phyloP scores from a whole-genome alignment of 2,888 invertebrate genomes.

The Penaeus monodon region DNA sequence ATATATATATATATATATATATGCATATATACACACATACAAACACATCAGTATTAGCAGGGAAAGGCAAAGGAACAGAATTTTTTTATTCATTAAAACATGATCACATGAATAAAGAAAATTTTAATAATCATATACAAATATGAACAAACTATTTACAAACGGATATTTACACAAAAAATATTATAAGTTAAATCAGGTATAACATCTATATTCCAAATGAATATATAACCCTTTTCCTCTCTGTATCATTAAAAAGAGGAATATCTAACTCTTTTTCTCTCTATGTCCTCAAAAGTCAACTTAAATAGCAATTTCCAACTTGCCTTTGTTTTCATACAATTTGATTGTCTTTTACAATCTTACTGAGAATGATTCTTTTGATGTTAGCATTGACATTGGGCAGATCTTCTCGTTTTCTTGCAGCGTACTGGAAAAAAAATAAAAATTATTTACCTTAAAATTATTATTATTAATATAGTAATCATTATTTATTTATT shows the following conservation, averaged over 20 bases:
- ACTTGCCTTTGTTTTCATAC: neutral
- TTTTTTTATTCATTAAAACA: no score
- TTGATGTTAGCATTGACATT: conserved; percentile 88
- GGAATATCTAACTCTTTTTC: neutral
- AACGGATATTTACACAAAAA: no score
- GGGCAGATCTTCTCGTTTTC: conserved; percentile 77
- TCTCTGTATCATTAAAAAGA: neutral
- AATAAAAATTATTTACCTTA: neutral
- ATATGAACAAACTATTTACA: no score
- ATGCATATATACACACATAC: neutral
- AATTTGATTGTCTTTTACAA: neutral
- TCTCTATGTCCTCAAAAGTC: neutral
- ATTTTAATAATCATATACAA: no score
- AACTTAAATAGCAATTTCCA: neutral
- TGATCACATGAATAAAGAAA: no score
- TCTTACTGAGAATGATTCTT: conserved; percentile 67
- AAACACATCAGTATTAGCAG: no score
- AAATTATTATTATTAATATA: no score
- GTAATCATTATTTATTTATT: no score
- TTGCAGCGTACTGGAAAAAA: conserved; percentile 74
- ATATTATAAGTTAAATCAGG: no score
- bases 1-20: neutral
- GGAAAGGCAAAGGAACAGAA: no score
- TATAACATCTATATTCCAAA: neutral
- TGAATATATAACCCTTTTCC: neutral